These are phyloP conservation scores for Micoletzkya japonica DNA, from an alignment of 2,888 invertebrate species.

Conservation along the genomic window DNA sequence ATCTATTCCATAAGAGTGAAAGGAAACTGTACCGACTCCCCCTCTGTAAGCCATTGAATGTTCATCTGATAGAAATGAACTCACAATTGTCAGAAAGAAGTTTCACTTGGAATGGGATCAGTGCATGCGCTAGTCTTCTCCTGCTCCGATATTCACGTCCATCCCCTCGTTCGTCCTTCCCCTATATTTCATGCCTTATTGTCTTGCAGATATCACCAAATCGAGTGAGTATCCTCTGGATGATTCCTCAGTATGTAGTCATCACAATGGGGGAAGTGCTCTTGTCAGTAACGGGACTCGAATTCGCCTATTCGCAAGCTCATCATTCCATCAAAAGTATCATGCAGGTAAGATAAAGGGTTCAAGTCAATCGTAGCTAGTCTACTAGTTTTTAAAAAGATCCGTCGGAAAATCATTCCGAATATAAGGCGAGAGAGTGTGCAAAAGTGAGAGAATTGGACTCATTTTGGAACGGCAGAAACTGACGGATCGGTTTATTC, in stretches of 20 bases:
- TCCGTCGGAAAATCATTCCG: too few relatives aligned
- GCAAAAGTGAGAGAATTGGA: neutral
- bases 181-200: neutral
- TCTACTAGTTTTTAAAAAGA: too few relatives aligned
- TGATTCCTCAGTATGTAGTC: conserved; percentile 87
- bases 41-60: too few relatives aligned
- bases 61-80: too few relatives aligned
- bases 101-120: neutral
- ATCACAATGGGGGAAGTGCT: conserved; percentile 92
- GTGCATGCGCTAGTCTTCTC: neutral
- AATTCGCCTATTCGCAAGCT: conserved; percentile 88
- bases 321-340: conserved; percentile 91
- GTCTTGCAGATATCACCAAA: conserved; percentile 50
- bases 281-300: conserved; percentile 91
- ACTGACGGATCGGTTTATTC: neutral
- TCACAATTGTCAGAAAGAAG: too few relatives aligned
- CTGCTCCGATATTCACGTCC: too few relatives aligned
- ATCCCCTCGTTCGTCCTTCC: neutral
- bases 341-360: conserved; percentile 65
- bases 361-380: neutral
- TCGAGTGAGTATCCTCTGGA: conserved; percentile 65
- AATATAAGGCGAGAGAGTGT: too few relatives aligned
- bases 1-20: too few relatives aligned
- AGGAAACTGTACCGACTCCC: too few relatives aligned
- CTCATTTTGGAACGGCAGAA: neutral